These are phyloP conservation scores for Nerophis ophidion DNA, from an alignment of 2,113 vertebrate species.

Conservation along the genomic window DNA sequence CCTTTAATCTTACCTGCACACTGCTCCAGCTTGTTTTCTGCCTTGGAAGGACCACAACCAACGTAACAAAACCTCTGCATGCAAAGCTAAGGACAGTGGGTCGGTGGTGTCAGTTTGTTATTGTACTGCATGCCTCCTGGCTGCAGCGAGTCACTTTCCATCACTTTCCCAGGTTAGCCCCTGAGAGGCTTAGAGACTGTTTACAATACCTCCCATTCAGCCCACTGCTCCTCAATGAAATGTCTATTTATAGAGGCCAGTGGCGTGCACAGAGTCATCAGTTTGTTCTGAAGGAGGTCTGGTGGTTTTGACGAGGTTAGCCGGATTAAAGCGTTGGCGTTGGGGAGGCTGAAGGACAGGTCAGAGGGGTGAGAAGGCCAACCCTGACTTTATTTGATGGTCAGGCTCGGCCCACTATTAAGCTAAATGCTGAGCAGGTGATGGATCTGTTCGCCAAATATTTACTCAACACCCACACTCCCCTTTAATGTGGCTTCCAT, in stretches of 20 bases:
- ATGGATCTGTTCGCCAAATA: slow-evolving; percentile 54
- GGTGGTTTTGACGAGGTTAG: slow-evolving; percentile 72
- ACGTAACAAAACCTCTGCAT: slow-evolving; percentile 11
- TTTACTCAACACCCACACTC: slow-evolving; percentile 54
- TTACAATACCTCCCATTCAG: slow-evolving; percentile 72
- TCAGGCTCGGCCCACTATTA: slow-evolving; percentile 43
- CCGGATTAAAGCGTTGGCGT: slow-evolving; percentile 53
- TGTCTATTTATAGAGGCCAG: slow-evolving; percentile 69
- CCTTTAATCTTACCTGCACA: too few species aligned
- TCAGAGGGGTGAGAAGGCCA: slow-evolving; percentile 53
- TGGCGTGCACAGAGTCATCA: slow-evolving; percentile 65
- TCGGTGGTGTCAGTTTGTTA: slow-evolving; percentile 46
- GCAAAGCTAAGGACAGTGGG: slow-evolving; percentile 33
- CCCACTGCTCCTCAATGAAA: slow-evolving; percentile 69
- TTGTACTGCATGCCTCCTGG: slow-evolving; percentile 42
- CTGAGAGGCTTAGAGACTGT: slow-evolving; percentile 59
- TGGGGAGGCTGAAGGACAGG: slow-evolving; percentile 50
- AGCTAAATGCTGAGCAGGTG: slow-evolving; percentile 49
- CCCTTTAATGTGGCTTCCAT: slow-evolving; percentile 53
- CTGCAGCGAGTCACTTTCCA: slow-evolving; percentile 61
- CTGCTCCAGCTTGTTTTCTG: too few species aligned
- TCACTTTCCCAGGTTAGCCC: slow-evolving; percentile 64
- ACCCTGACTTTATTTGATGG: slow-evolving; percentile 47
- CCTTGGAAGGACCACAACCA: too few species aligned
- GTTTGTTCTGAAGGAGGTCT: slow-evolving; percentile 72